These are phyloP conservation scores for Pipistrellus kuhlii DNA, from an alignment of 2,797 vertebrate genomes.

Conservation along the genomic window DNA sequence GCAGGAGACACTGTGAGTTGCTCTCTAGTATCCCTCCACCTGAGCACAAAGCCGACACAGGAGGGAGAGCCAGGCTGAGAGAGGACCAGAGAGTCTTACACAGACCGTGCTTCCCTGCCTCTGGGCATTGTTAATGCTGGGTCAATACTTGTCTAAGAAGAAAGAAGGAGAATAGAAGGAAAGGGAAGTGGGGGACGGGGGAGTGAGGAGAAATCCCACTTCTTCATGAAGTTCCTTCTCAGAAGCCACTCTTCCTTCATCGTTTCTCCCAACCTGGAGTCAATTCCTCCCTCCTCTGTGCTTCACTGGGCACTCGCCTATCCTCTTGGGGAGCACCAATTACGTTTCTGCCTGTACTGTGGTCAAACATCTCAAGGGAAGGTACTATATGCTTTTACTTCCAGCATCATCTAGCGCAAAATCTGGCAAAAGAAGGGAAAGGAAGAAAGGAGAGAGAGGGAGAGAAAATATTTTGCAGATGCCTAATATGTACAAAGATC, in stretches of 20 bases:
- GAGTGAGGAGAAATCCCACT: neutral
- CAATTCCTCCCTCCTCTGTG: neutral
- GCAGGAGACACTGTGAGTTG: neutral
- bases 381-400: conserved; percentile 41
- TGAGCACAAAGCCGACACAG: neutral
- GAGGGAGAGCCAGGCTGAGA: neutral
- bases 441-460: neutral
- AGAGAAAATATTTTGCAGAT: conserved; percentile 73
- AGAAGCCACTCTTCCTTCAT: neutral
- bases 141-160: neutral
- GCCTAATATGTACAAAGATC: neutral
- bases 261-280: neutral
- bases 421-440: neutral
- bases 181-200: conserved; percentile 43
- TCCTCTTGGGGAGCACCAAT: neutral
- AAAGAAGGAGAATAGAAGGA: neutral
- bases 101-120: neutral
- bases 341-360: neutral
- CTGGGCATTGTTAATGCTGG: neutral
- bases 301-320: neutral
- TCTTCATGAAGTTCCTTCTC: neutral
- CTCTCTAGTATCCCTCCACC: neutral
- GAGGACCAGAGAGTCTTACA: neutral
- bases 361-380: neutral
- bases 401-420: neutral